A percentile compares a stretch with the other conserved stretches of the same genome.
These are phyloP conservation scores for Heliconius nattereri DNA, from an alignment of 1,140 invertebrate genomes.

Conservation along the genomic window DNA sequence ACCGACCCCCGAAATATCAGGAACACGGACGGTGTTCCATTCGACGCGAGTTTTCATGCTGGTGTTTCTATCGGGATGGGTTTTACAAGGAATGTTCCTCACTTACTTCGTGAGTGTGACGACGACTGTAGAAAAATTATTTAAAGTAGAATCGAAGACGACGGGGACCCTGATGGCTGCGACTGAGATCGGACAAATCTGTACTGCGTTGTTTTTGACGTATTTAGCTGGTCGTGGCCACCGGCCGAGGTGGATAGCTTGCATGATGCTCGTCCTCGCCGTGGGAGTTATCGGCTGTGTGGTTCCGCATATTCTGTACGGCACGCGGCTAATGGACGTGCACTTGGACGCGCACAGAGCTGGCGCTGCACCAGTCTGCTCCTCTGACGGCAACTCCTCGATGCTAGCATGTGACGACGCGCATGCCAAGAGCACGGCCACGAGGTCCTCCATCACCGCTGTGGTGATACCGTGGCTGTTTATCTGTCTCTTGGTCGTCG, in stretches of 20 bases:
- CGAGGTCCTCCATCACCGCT: slow-evolving; percentile 88
- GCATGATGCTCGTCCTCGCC: slow-evolving; percentile 95
- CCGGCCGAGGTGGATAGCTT: slow-evolving; percentile 97
- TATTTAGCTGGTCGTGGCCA: slow-evolving; percentile 97
- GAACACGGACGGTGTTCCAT: slow-evolving; percentile 83
- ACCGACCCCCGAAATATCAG: slow-evolving; percentile 46
- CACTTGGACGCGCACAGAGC: slow-evolving; percentile 82
- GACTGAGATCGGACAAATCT: slow-evolving; percentile 97
- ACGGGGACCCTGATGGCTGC: slow-evolving; percentile 96
- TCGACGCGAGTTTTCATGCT: slow-evolving; percentile 94
- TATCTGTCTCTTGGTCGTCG: slow-evolving; percentile 92
- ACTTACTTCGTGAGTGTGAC: slow-evolving; percentile 98
- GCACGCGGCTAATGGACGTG: slow-evolving; percentile 85
- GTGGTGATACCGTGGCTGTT: slow-evolving; percentile 93
- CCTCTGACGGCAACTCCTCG: slow-evolving; percentile 50
- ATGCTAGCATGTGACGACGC: slow-evolving; percentile 54
- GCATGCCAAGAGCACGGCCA: slow-evolving; percentile 74
- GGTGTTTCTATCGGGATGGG: slow-evolving; percentile 93
- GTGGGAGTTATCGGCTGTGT: slow-evolving; percentile 93
- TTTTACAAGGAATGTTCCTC: slow-evolving; percentile 96
- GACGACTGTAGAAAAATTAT: slow-evolving; percentile 98
- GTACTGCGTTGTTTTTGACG: slow-evolving; percentile 92
- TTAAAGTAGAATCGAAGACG: slow-evolving; percentile 96
- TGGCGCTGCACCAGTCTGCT: slow-evolving; percentile 68
- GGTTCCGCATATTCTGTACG: slow-evolving; percentile 90